Evolutionary conservation across 2,113 vertebrate genomes (phyloP), one percentile per base, ranked within the genome.

Genomic region (Sceloporus tristichus): DNA sequence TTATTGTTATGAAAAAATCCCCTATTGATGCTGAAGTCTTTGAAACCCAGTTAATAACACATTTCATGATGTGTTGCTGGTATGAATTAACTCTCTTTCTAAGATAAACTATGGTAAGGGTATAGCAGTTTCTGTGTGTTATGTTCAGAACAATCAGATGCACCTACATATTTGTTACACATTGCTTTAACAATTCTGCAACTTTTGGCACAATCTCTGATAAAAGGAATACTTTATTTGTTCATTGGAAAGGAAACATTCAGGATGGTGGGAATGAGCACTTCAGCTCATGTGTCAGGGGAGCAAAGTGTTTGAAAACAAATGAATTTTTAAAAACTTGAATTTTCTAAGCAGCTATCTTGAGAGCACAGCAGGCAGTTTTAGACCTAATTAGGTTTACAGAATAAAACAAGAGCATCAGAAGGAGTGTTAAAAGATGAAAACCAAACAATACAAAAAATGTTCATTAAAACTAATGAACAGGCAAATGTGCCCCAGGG

Each of bases 291-390:
- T 29, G 42, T 78, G 34, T 78, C 59, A 78, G 25, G 62, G n/a
- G 74, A 84, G 59, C 74, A 3, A 70, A 78, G n/a, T 23, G 21
- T 82, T 54, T 54, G 80, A 78, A 78, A 88, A 84, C 48, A 70
- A 79, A 84, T 78, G 73, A 77, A 70, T 88, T 84, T 88, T 88
- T 84, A 14, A 88, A 84, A 88, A 70, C 59, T 23, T 79, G 48
- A 13, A 34, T 84, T 74, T 84, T 78, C 34, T 59, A 38, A 68
- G 70, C n/a, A n/a, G 74, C 74, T 88, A 38, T 83, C 62, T 84
- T 79, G 62, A 78, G 74, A 88, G 70, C 65, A 54, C 25, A 79
- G 48, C 66, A 83, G 62, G 81, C 74, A 79, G 87, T 40, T 78
- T 78, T 40, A 48, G 65, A 62, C 73, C 66, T 84, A 88, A 88